Percentiles rank a stretch among this genome's conserved stretches.
Conservation (phyloP, 2,888 invertebrate species). For the Eugnorisma glareosa region DNA sequence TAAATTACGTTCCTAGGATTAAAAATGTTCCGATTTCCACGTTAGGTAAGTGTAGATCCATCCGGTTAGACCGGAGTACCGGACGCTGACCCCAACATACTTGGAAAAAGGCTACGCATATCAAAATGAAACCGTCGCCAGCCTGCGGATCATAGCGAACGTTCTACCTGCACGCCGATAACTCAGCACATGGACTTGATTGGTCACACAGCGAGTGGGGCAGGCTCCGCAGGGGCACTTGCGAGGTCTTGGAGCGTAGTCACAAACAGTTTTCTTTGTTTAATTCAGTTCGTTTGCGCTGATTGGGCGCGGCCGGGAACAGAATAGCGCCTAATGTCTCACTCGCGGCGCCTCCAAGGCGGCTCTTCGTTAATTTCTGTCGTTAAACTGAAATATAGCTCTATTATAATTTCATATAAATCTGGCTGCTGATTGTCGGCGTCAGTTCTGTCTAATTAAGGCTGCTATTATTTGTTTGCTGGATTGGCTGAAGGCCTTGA, state of each 20-base stretch:
- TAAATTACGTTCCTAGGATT: background rate
- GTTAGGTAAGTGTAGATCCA: background rate
- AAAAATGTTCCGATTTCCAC: background rate
- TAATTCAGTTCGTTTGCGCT: conserved; percentile 1
- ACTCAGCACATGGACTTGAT: no score
- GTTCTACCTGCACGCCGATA: background rate
- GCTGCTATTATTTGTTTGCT: conserved; percentile 26
- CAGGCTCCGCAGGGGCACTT: no score
- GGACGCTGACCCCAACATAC: background rate
- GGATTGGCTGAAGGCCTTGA: conserved; percentile 19
- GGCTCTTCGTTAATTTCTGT: conserved; percentile 56
- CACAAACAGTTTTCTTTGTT: no score
- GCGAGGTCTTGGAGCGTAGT: background rate
- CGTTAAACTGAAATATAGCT: conserved; percentile 67
- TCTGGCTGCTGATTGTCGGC: conserved; percentile 37
- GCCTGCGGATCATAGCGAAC: background rate
- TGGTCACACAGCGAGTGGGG: no score
- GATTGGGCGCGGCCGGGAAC: conserved; percentile 8
- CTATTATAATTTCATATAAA: conserved; percentile 64
- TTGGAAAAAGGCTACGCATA: background rate
- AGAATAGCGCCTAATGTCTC: conserved; percentile 7
- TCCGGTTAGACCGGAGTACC: background rate
- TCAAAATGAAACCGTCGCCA: background rate
- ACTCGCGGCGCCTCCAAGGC: conserved; percentile 22
- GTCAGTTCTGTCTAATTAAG: conserved; percentile 30